Evolutionary conservation across 37 sponge, comb jelly and placozoan species (phyloP).

Genomic region (Mnemiopsis leidyi): DNA sequence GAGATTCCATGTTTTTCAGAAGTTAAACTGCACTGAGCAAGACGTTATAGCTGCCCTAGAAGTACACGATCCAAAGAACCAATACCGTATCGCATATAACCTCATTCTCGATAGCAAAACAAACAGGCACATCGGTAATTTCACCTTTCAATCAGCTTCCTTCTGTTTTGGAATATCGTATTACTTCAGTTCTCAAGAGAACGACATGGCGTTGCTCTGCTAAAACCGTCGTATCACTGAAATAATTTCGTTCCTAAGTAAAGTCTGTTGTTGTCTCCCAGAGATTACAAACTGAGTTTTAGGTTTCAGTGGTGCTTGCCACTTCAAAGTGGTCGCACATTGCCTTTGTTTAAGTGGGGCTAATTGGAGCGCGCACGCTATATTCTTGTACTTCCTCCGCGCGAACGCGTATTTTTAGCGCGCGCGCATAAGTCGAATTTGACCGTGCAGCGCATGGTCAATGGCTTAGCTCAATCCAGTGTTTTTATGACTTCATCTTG

Average conservation of each 20-base stretch:
- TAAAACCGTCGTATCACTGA: too few relatives aligned
- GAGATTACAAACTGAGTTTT: not conserved
- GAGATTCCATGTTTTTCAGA: not conserved
- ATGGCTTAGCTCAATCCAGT: constrained; percentile 18
- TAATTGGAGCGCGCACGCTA: not conserved
- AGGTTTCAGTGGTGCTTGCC: not conserved
- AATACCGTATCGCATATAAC: constrained; percentile 85
- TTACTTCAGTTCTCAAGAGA: too few relatives aligned
- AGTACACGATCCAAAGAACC: constrained; percentile 71
- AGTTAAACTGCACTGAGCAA: constrained; percentile 18
- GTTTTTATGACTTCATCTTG: not conserved
- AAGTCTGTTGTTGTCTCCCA: too few relatives aligned
- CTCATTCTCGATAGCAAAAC: constrained; percentile 81
- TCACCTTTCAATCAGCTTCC: not conserved
- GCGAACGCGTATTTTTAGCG: not conserved
- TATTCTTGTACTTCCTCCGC: not conserved
- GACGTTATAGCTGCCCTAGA: constrained; percentile 67
- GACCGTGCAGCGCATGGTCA: not conserved
- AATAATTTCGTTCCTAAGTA: too few relatives aligned
- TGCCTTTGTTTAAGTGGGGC: not conserved
- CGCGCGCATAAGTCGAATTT: not conserved
- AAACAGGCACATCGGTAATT: constrained; percentile 19
- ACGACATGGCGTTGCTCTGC: too few relatives aligned
- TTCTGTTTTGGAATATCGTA: too few relatives aligned
- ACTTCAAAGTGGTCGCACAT: not conserved